Percentiles rank a stretch among this genome's conserved stretches.
Evolutionary conservation across 1,140 invertebrate species (phyloP).

Genomic region (Phenacoccus solenopsis): DNA sequence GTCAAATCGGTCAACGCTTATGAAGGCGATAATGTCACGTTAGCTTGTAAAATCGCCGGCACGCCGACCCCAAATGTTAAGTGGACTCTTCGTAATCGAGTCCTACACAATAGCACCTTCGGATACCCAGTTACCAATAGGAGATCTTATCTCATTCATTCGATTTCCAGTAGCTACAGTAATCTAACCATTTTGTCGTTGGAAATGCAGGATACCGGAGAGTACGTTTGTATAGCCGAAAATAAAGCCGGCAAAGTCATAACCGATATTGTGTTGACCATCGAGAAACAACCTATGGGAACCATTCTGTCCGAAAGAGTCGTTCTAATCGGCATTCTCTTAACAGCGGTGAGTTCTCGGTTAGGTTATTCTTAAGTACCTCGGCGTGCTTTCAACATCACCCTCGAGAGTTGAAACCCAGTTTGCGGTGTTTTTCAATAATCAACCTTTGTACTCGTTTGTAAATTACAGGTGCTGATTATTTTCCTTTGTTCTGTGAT

Average conservation of each 20-base stretch:
- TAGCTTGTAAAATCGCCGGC: constrained; percentile 55
- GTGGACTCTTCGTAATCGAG: constrained; percentile 40
- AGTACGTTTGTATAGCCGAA: constrained; percentile 59
- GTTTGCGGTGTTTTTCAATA: too few relatives aligned
- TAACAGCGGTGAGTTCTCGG: neutral
- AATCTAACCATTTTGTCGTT: constrained; percentile 56
- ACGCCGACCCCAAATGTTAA: constrained; percentile 50
- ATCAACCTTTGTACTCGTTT: too few relatives aligned
- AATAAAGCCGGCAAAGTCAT: constrained; percentile 57
- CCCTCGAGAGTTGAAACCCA: too few relatives aligned
- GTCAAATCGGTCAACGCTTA: constrained; percentile 40
- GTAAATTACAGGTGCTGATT: neutral
- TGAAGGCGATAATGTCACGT: constrained; percentile 57
- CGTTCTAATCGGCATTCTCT: neutral
- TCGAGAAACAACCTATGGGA: constrained; percentile 34
- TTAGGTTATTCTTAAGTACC: too few relatives aligned
- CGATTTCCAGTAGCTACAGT: constrained; percentile 36
- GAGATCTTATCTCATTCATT: constrained; percentile 24
- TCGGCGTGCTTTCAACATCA: too few relatives aligned
- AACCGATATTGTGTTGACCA: constrained; percentile 39
- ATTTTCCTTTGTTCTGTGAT: constrained; percentile 6
- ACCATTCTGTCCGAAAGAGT: constrained; percentile 9
- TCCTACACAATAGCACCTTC: constrained; percentile 39
- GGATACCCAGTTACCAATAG: constrained; percentile 31
- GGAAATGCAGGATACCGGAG: constrained; percentile 53